Evolutionary conservation across 2,888 invertebrate genomes (phyloP), one percentile per base, ranked within the genome.

Genomic region (Amphipoea lucens): DNA sequence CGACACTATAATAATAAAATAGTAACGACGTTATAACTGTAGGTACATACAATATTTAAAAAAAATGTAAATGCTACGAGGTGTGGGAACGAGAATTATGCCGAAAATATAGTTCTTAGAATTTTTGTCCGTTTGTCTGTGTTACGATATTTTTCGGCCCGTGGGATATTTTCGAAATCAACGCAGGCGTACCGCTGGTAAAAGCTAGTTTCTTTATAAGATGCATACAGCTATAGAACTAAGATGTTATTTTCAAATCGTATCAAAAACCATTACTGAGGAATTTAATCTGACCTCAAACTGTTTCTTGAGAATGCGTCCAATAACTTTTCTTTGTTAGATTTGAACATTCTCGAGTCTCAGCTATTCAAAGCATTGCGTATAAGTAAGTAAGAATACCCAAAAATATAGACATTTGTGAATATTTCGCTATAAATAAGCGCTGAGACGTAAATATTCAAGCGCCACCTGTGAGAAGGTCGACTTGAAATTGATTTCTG

Each of bases 381-480:
- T 73, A 72, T 73, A 72, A 45, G 80, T 72, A 70, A 75, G 9
- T 60, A 23, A 45, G 48, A 79, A 69, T 54, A 72, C 42, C 45
- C 40, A 67, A 40, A 78, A 78, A 74, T 75, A 60, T 48, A 17
- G 45, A 79, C 20, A 45, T 76, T 76, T 60, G 63, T 67, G 51
- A 51, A 73, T 79, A 71, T 79, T 80, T 79, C 20, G 54, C n/a
- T 68, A 51, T 82, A 69, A 79, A 88, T 82, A 83, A 80, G 70
- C 40, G 70, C 78, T 77, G 70, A 71, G 45, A 74, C 57, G 29
- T 78, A 88, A 85, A 87, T 87, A 85, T 86, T 81, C 11, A 29
- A 63, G 57, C 70, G 66, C 76, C 88, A 82, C 79, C 79, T 86
- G 83, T 54, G 71, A 69, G 72, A 74, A 83, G 86, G 83, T 88